Percentiles rank a stretch among this genome's conserved stretches.
These are phyloP conservation scores for Siphamia tubifer DNA, from an alignment of 2,113 vertebrate genomes.

Conservation along the genomic window DNA sequence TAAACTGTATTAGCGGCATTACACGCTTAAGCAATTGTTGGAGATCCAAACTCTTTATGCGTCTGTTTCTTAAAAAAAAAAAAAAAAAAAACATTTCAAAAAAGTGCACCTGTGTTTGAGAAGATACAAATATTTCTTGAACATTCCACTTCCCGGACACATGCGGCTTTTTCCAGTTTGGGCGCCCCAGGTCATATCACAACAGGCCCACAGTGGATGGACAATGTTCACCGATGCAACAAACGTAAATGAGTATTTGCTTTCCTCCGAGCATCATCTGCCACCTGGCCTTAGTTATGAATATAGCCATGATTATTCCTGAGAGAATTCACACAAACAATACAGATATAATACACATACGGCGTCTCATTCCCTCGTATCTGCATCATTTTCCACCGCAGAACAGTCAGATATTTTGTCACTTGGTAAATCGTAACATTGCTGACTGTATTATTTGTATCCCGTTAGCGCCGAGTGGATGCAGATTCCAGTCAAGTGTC, in stretches of 20 bases:
- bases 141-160: too few relatives aligned
- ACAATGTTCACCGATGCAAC: constrained; percentile 74
- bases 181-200: constrained; percentile 55
- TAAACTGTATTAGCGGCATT: constrained; percentile 47
- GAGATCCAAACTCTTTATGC: not conserved
- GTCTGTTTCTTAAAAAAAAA: not conserved
- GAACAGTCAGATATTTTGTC: too few relatives aligned
- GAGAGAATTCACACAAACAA: not conserved
- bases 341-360: not conserved
- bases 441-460: not conserved
- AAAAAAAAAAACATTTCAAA: too few relatives aligned
- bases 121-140: too few relatives aligned
- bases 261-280: constrained; percentile 56
- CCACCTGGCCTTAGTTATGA: constrained; percentile 64
- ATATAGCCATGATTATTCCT: constrained; percentile 20
- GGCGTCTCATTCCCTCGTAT: not conserved
- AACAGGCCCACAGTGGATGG: constrained; percentile 60
- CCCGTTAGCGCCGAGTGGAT: not conserved
- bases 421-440: not conserved
- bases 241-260: constrained; percentile 64
- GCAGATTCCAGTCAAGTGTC: too few relatives aligned
- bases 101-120: constrained; percentile 5
- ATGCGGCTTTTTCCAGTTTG: constrained; percentile 34
- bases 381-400: not conserved
- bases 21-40: constrained; percentile 6